Evolutionary conservation across 2,888 invertebrate genomes (phyloP).

Genomic region (Rotaria magnacalcarata): DNA sequence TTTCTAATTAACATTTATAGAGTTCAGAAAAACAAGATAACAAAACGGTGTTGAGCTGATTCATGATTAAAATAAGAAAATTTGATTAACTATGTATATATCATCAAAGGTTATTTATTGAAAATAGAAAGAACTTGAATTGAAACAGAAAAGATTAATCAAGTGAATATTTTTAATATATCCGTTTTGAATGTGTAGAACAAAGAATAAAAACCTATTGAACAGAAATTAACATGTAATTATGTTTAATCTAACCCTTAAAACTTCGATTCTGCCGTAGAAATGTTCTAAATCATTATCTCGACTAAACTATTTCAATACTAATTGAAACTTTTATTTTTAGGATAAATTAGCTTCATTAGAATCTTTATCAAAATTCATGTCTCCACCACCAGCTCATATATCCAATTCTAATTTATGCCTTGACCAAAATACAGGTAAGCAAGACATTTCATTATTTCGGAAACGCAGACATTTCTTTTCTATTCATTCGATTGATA

Average conservation of each 20-base stretch:
- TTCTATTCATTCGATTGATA: neutral
- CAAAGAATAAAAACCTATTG: neutral
- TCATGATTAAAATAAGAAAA: conserved; percentile 4
- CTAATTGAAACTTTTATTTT: neutral
- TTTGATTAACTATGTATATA: neutral
- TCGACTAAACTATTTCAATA: no score
- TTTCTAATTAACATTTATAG: neutral
- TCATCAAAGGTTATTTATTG: conserved; percentile 10
- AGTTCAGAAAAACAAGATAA: neutral
- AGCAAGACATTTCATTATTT: neutral
- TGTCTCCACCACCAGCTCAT: conserved; percentile 30
- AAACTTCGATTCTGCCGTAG: neutral
- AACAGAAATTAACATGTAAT: neutral
- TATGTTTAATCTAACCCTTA: neutral
- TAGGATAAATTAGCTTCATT: conserved; percentile 8
- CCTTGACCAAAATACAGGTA: conserved; percentile 3
- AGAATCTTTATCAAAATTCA: conserved; percentile 26
- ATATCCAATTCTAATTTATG: neutral
- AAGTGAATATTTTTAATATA: conserved; percentile 7
- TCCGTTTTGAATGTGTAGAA: neutral
- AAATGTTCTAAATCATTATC: no score
- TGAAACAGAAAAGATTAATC: neutral
- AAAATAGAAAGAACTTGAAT: neutral
- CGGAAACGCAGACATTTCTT: neutral
- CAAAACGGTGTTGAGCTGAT: neutral